phyloP scores from a whole-genome alignment of 2,888 invertebrate species.

The Acronicta aceris region DNA sequence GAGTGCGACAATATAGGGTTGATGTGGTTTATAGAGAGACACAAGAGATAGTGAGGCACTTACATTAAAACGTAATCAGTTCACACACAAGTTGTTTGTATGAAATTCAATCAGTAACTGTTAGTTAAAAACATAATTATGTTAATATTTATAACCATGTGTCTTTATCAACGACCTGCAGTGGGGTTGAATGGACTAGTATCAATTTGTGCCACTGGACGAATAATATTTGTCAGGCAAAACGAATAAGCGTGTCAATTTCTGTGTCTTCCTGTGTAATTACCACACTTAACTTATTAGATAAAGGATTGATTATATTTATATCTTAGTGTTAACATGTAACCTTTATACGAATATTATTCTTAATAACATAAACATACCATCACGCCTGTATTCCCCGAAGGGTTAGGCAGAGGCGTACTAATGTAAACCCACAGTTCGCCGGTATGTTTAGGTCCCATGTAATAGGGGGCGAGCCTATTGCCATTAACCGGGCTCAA shows the following conservation, averaged over 20 bases:
- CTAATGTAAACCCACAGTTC: too few species aligned
- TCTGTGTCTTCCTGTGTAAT: neutral
- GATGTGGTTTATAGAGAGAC: too few species aligned
- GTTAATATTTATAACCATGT: conserved; percentile 15
- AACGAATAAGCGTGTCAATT: neutral
- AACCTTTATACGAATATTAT: too few species aligned
- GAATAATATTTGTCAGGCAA: conserved; percentile 6
- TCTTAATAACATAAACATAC: too few species aligned
- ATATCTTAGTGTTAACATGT: too few species aligned
- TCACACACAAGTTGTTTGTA: conserved; percentile 20
- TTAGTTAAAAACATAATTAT: conserved; percentile 8
- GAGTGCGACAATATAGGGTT: too few species aligned
- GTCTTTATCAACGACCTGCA: conserved; percentile 28
- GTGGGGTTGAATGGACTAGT: conserved; percentile 50
- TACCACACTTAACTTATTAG: neutral
- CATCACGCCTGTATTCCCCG: too few species aligned
- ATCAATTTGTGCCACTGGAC: conserved; percentile 30
- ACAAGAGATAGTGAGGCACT: conserved; percentile 4
- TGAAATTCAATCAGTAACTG: conserved; percentile 27
- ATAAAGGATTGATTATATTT: too few species aligned
- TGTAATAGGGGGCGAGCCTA: too few species aligned
- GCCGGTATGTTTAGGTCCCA: too few species aligned
- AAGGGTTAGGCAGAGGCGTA: too few species aligned
- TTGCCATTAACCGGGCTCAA: too few species aligned
- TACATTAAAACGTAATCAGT: neutral